Evolutionary conservation across 1,140 invertebrate species (phyloP).

Genomic region (Vanessa tameamea): DNA sequence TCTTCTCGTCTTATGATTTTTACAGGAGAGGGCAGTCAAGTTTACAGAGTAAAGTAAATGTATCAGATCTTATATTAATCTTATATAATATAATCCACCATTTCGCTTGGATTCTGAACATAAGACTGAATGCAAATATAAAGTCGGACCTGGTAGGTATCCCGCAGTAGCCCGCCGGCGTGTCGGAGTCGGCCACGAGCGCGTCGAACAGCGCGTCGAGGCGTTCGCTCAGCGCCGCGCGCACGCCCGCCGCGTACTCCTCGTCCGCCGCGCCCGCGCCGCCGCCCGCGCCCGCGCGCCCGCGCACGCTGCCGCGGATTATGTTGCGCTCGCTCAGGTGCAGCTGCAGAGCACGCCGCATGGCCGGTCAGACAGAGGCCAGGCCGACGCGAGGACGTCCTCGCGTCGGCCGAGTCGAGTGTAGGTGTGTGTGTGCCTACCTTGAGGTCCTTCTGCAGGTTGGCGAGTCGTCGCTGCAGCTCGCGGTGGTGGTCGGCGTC

Average conservation of each 20-base stretch:
- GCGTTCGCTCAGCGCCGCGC: constrained; percentile 61
- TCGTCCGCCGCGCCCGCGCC: constrained; percentile 56
- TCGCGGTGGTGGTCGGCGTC: constrained; percentile 81
- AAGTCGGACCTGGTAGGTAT: constrained; percentile 63
- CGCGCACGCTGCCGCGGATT: constrained; percentile 67
- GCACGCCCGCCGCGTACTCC: constrained; percentile 68
- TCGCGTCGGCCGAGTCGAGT: no score
- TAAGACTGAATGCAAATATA: neutral
- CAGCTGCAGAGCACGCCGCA: constrained; percentile 44
- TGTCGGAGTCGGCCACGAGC: constrained; percentile 61
- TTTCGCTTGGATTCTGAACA: neutral
- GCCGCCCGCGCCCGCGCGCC: constrained; percentile 42
- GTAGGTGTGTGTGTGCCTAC: constrained; percentile 45
- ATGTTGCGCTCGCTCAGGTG: constrained; percentile 76
- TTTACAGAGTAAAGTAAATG: no score
- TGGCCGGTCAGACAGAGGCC: no score
- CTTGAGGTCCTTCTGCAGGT: constrained; percentile 86
- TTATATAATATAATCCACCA: no score
- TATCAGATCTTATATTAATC: no score
- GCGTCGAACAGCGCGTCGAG: constrained; percentile 69
- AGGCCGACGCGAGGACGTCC: no score
- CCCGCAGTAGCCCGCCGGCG: constrained; percentile 61
- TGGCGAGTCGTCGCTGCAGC: constrained; percentile 84
- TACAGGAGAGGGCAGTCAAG: no score
- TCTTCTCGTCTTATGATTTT: no score